Percentiles rank a stretch among this genome's conserved stretches.
Evolutionary conservation across 37 sponge, comb jelly and placozoan species (phyloP).

Genomic region (Ianthella basta): DNA sequence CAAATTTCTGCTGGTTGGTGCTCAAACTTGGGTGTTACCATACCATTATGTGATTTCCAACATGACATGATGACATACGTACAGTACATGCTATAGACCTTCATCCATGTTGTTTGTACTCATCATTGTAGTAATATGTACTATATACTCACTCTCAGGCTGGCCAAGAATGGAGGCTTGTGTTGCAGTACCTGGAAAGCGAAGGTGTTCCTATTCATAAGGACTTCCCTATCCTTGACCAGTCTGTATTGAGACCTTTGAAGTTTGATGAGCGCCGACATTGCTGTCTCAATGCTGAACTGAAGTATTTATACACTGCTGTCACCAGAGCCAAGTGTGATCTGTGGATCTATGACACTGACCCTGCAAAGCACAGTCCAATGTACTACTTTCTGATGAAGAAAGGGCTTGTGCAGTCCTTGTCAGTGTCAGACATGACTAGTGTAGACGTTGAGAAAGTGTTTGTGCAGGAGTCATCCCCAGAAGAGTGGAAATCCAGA

Average conservation of each 20-base stretch:
- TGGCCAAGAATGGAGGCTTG: constrained; percentile 71
- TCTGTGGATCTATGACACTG: constrained; percentile 78
- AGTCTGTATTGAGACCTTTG: constrained; percentile 33
- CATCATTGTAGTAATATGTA: no score
- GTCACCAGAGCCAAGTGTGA: constrained; percentile 75
- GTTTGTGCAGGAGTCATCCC: constrained; percentile 47
- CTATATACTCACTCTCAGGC: no score
- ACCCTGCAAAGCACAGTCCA: constrained; percentile 40
- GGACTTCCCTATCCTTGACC: background rate
- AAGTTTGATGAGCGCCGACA: constrained; percentile 55
- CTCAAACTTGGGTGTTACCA: no score
- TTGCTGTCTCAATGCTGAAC: constrained; percentile 69
- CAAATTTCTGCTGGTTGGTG: no score
- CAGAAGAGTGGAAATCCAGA: constrained; percentile 72
- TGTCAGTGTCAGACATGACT: background rate
- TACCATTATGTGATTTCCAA: no score
- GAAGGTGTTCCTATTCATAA: no score
- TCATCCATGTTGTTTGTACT: no score
- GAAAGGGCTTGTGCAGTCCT: constrained; percentile 42
- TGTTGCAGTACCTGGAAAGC: constrained; percentile 19
- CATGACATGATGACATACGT: no score
- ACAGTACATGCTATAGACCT: no score
- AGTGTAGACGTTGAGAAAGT: constrained; percentile 41
- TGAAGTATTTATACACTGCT: constrained; percentile 85
- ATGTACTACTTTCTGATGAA: constrained; percentile 55